Percentiles rank a stretch among this genome's conserved stretches.
Conservation (phyloP, 2,113 vertebrate species). For the Pao palembangensis region DNA sequence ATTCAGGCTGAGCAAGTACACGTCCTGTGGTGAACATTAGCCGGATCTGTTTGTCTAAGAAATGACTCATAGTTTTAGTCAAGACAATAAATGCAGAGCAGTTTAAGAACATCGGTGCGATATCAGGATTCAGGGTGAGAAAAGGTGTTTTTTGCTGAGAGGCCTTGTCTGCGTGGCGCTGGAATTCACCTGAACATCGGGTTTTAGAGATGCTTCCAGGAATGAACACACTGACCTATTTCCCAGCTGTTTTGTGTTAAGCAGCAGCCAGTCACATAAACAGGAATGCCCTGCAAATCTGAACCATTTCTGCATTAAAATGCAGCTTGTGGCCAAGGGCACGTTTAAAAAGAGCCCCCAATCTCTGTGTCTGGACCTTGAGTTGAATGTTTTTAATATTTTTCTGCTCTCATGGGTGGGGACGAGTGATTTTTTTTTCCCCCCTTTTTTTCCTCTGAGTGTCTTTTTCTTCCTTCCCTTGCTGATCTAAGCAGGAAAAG, state of each 20-base stretch:
- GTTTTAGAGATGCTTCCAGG: neutral
- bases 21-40: conserved; percentile 22
- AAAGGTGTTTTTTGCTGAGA: neutral
- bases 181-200: neutral
- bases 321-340: neutral
- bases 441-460: neutral
- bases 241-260: conserved; percentile 12
- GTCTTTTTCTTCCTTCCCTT: conserved; percentile 47
- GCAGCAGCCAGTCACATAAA: conserved; percentile 2
- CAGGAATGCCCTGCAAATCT: neutral
- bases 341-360: neutral
- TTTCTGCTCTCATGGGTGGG: conserved; percentile 45
- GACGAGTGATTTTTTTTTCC: conserved; percentile 35
- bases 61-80: neutral
- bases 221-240: conserved; percentile 7
- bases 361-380: neutral
- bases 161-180: neutral
- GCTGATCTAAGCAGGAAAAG: conserved; percentile 76
- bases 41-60: neutral
- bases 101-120: no score
- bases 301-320: neutral
- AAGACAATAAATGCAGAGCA: neutral
- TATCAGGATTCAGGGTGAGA: neutral
- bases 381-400: conserved; percentile 49
- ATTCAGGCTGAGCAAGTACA: conserved; percentile 5